These are phyloP conservation scores for Hybognathus amarus DNA, from an alignment of 2,797 vertebrate genomes.

Conservation along the genomic window DNA sequence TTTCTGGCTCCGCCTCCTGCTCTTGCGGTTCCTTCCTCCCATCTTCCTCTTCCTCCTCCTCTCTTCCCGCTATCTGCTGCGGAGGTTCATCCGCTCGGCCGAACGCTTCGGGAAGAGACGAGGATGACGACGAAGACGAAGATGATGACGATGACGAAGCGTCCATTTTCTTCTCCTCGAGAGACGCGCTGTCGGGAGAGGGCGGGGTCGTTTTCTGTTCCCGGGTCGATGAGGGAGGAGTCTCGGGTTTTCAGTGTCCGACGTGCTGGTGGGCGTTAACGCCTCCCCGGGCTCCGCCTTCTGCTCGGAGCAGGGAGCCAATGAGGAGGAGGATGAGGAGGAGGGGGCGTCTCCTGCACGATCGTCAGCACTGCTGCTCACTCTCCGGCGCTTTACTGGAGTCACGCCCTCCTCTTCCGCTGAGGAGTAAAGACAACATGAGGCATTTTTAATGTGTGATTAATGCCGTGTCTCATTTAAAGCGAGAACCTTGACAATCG, in stretches of 20 bases:
- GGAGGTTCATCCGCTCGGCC: conserved; percentile 64
- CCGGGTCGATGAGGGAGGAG: conserved; percentile 96
- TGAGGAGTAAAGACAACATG: conserved; percentile 1
- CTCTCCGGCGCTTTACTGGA: conserved; percentile 90
- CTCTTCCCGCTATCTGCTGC: conserved; percentile 51
- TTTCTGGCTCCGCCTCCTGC: conserved; percentile 66
- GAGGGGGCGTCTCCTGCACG: conserved; percentile 70
- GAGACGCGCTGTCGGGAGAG: conserved; percentile 75
- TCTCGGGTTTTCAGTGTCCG: conserved; percentile 96
- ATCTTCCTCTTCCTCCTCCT: conserved; percentile 74
- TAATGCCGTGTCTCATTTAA: neutral
- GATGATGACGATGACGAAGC: conserved; percentile 77
- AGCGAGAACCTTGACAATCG: neutral
- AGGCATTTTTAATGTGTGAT: neutral
- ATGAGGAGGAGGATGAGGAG: conserved; percentile 62
- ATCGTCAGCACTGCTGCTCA: conserved; percentile 92
- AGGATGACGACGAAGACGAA: conserved; percentile 74
- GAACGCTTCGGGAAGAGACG: conserved; percentile 72
- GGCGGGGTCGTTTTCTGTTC: conserved; percentile 96
- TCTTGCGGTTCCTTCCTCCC: conserved; percentile 73
- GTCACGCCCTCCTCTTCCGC: conserved; percentile 93
- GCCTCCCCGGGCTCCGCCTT: conserved; percentile 88
- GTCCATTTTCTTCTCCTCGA: conserved; percentile 92
- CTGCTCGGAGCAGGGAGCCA: conserved; percentile 72
- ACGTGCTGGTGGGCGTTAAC: conserved; percentile 91